Evolutionary conservation across 2,113 vertebrate species (phyloP).

Genomic region (Rallus limicola): DNA sequence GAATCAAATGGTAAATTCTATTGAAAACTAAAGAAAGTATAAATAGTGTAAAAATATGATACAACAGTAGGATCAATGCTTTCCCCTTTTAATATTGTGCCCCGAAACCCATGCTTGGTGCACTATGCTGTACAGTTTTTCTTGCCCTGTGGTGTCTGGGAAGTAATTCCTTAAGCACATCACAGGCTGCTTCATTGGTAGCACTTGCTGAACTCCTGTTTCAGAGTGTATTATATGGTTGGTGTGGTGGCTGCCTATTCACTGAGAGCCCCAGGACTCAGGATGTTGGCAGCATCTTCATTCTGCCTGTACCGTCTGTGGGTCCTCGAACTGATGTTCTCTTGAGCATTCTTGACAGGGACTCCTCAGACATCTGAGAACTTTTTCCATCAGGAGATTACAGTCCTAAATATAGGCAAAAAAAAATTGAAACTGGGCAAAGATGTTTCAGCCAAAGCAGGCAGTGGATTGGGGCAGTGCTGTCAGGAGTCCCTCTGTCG

Average conservation of each 20-base stretch:
- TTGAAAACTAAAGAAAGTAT: not conserved
- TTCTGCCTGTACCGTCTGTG: not conserved
- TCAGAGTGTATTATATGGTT: not conserved
- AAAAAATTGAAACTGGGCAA: not conserved
- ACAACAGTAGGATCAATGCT: not conserved
- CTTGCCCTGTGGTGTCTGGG: not conserved
- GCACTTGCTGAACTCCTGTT: not conserved
- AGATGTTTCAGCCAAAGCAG: not conserved
- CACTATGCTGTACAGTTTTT: fast-evolving
- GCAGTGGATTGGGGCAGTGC: fast-evolving
- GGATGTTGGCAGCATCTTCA: not conserved
- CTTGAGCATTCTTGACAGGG: not conserved
- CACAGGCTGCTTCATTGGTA: not conserved
- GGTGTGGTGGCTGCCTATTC: not conserved
- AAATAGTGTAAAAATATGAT: not conserved
- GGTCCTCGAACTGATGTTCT: not conserved
- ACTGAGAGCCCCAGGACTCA: not conserved
- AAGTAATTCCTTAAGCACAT: not conserved
- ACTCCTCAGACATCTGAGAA: not conserved
- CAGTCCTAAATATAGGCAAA: not conserved
- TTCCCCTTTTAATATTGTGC: not conserved
- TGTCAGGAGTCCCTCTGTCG: not conserved
- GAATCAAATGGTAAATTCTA: not conserved
- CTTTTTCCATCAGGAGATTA: not conserved
- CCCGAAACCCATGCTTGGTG: not conserved